Evolutionary conservation across 2,888 invertebrate genomes (phyloP).

Genomic region (Acrocyrtus sp.): DNA sequence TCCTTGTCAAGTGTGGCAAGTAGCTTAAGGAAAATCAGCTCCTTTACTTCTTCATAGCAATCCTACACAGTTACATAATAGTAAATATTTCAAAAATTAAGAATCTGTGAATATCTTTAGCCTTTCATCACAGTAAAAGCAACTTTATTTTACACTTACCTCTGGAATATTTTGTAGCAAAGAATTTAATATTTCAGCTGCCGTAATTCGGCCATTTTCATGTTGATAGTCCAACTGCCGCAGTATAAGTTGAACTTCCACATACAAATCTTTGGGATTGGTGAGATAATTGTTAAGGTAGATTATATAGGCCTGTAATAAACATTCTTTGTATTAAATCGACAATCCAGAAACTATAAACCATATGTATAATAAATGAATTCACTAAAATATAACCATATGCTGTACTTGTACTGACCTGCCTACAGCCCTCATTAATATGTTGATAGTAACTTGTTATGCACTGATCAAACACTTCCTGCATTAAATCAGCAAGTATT

Average conservation of each 20-base stretch:
- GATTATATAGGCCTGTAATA: slow-evolving; percentile 45
- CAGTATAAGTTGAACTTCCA: slow-evolving; percentile 51
- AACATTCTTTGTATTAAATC: too few relatives aligned
- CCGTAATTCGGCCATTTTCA: slow-evolving; percentile 49
- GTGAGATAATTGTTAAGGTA: slow-evolving; percentile 56
- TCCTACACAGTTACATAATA: slow-evolving; percentile 18
- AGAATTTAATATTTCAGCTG: slow-evolving; percentile 46
- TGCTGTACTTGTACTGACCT: slow-evolving; percentile 14
- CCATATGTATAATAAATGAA: not conserved
- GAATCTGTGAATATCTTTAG: not conserved
- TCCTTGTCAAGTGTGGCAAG: slow-evolving; percentile 47
- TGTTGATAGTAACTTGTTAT: slow-evolving; percentile 56
- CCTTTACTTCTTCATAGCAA: slow-evolving; percentile 53
- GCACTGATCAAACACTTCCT: slow-evolving; percentile 54
- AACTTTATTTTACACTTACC: slow-evolving; percentile 17
- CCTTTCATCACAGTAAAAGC: not conserved
- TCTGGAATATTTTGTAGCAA: slow-evolving; percentile 48
- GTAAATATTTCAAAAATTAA: not conserved
- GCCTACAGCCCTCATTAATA: slow-evolving; percentile 55
- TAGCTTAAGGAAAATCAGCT: slow-evolving; percentile 48
- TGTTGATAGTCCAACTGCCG: slow-evolving; percentile 48
- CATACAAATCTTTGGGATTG: slow-evolving; percentile 47
- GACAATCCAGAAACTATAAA: not conserved
- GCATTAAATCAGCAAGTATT: slow-evolving; percentile 48
- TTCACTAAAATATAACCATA: not conserved